Evolutionary conservation across 2,888 invertebrate genomes (phyloP), one percentile per base, ranked within the genome.

Genomic region (Callyntrura guangdongensis): DNA sequence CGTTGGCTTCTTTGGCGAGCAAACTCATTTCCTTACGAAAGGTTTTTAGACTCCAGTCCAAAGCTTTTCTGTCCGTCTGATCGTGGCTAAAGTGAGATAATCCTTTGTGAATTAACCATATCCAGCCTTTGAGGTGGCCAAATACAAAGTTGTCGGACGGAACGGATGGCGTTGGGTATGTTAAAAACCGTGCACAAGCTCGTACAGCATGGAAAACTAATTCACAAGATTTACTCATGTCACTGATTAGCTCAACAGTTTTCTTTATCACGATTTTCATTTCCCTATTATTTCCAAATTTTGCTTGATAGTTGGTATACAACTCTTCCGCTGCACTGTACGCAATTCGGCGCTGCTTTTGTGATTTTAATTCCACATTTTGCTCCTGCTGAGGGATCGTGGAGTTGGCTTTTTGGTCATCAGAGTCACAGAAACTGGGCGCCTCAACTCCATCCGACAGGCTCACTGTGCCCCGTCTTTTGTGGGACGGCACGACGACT

Each of bases 21-120:
- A 84, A 27, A 17, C 82, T 79, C 86, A 92, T 84, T 61, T 86
- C 86, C 14, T 59, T 72, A 9, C 88, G 11, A n/a, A 89, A 83
- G 3, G 27, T 61, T 56, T 79, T 81, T 0, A 92, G 49, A 17
- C 53, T 22, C 12, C 20, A 4, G 25, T 84, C 86, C 49, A 82
- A 25, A 8, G 36, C n/a, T 8, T 27, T 36, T 11, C 45, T 77
- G 5, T 87, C 81, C 0, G 77, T 59, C 11, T 67, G 12, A n/a
- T 83, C 72, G 14, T 84, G 69, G 11, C 53, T 81, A 14, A 92
- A 85, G 22, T 89, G 82, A 11, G 79, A 83, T 14, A 92, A 47
- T 11, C 81, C 89, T 81, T 92, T 92, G 86, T 92, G 82, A 67
- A 92, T 92, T 5, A 92, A 74, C 92, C 92, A 92, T 11, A 91